These are phyloP conservation scores for Reticulitermes lucifugus DNA, from an alignment of 2,888 invertebrate species.

Conservation along the genomic window DNA sequence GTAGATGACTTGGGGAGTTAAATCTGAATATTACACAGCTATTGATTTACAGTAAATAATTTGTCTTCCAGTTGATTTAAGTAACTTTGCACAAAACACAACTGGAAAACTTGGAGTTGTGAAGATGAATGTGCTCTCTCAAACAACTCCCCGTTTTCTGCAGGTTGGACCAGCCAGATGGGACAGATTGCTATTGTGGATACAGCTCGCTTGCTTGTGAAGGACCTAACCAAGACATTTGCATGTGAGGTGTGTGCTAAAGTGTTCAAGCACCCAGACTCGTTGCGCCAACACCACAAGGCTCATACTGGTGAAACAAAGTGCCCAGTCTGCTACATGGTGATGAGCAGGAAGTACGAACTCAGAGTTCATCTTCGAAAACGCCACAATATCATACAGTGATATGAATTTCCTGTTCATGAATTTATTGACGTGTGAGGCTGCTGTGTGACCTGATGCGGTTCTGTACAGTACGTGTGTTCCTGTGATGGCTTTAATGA, in stretches of 20 bases:
- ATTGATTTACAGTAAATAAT: no score
- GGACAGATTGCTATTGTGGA: conserved; percentile 38
- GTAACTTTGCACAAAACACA: background rate
- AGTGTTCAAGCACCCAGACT: conserved; percentile 50
- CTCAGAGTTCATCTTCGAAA: conserved; percentile 48
- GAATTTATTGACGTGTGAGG: no score
- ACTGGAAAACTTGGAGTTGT: background rate
- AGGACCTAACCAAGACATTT: conserved; percentile 40
- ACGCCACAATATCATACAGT: conserved; percentile 47
- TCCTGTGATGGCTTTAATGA: no score
- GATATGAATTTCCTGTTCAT: background rate
- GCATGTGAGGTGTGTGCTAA: conserved; percentile 51
- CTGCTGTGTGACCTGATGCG: no score
- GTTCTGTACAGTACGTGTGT: no score
- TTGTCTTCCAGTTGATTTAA: no score
- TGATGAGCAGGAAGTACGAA: conserved; percentile 52
- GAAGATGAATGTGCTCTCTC: background rate
- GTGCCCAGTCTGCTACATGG: conserved; percentile 63
- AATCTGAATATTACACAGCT: no score
- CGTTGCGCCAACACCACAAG: conserved; percentile 56
- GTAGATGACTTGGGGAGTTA: no score
- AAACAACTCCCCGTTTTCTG: conserved; percentile 9
- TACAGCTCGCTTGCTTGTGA: conserved; percentile 32
- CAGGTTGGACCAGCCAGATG: conserved; percentile 40
- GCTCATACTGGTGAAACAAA: conserved; percentile 66